Evolutionary conservation across 2,888 invertebrate genomes (phyloP), one percentile per base, ranked within the genome.

Genomic region (Cyaniris semiargus): DNA sequence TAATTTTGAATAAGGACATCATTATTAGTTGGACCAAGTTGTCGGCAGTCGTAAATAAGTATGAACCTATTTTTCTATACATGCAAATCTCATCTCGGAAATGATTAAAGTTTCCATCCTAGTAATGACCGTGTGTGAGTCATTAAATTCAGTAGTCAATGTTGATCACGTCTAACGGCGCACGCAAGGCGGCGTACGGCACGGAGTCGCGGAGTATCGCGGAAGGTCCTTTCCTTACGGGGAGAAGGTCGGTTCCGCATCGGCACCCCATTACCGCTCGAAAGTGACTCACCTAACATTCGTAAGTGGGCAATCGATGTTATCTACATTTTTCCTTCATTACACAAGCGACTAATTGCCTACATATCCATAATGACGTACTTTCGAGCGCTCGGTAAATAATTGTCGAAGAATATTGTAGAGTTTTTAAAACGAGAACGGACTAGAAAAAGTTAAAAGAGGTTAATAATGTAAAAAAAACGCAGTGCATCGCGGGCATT

Each of bases 241-340:
- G 82, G 83, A 84, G 84, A 83, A 83, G 81, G 83, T 84, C 81
- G 83, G 85, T 88, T 87, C 86, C 86, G 85, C 85, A 79, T 84
- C 80, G 81, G 79, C 82, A 82, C 81, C 84, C 84, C 84, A 85
- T 88, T 86, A 86, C 81, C 82, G 81, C 83, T 83, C 81, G 83
- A 86, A 85, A 84, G 84, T 86, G 85, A 85, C 83, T 85, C 85
- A 85, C 80, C 78, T 78, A 76, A 77, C 79, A 72, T 72, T 76
- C 53, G 76, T 76, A 27, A 70, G 53, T 76, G 48, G 66, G 38
- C 76, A 71, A 31, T 71, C 76, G 53, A 76, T 56, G 38, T 72
- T 71, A 76, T 71, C 76, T 58, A 53, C 38, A 71, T 72, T 72
- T 77, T 77, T 58, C 71, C 71, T 71, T 38, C 70, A 56, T 53